Evolutionary conservation across 2,888 invertebrate species (phyloP), one percentile per base, ranked within the genome.

Genomic region (Drosophila sordidapex): DNA sequence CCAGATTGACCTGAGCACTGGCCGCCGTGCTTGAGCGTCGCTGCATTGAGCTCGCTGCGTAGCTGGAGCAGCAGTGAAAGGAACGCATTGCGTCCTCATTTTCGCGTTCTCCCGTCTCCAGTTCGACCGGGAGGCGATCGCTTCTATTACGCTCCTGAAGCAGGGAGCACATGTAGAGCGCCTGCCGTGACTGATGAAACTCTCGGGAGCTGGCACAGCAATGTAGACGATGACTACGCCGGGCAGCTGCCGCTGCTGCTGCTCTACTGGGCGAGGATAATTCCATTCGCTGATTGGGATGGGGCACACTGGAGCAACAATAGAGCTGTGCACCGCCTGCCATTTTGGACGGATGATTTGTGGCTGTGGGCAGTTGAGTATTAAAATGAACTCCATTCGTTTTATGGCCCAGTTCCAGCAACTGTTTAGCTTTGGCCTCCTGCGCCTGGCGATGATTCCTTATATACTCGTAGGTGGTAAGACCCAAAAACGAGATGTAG

Each of bases 401-500:
- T 40, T 86, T 87, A 10, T 56, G 56, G 40, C 72, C 81, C 63
- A 74, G 82, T 27, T 84, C 89, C 40, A 78, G 59, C 46, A 78
- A 60, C 64, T 89, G 77, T 33, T 91, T 91, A 21, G 83, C 83
- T 70, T 89, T 91, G 25, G 90, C 87, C 79, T 92, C 91, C 67
- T 91, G 91, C 4, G 89, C 87, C 83, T 94, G 94, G 1, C 94
- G 93, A 87, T 94, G 93, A 74, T 93, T 94, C 56, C 94, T 90
- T 58, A 98, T 97, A 93, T 98, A 98, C 91, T 98, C 98, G 93
- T 98, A 98, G 0, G 98, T 98, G 27, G 98, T 97, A 52, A 98
- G 94, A 2, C 97, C 98, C 86, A 97, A 93, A 82, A 96, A 95
- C 4, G 96, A 96, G 90, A 98, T 97, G 93, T 98, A 98, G 70